These are phyloP conservation scores for Cassiopea xamachana DNA, from an alignment of 30 jellyfish, hydroid and myxozoan species.

Conservation along the genomic window DNA sequence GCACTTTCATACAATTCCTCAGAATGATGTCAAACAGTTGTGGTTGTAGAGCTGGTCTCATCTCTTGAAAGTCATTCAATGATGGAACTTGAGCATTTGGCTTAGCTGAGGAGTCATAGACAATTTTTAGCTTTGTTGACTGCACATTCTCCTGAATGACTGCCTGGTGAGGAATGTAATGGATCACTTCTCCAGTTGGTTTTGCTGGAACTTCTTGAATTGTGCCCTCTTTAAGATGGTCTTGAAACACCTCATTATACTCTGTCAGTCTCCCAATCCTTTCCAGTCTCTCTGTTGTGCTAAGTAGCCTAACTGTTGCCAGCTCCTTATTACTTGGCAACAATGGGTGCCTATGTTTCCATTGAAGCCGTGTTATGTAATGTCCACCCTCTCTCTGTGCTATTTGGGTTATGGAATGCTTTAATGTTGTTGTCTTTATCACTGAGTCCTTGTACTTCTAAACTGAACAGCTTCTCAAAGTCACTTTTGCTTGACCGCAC, in stretches of 20 bases:
- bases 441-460: neutral
- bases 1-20: slow-evolving; percentile 53
- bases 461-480: slow-evolving; percentile 42
- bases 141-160: slow-evolving; percentile 70
- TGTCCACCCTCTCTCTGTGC: slow-evolving; percentile 10
- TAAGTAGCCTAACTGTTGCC: slow-evolving; percentile 39
- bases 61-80: slow-evolving; percentile 70
- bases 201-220: slow-evolving; percentile 34
- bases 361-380: slow-evolving; percentile 33
- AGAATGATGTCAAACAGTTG: slow-evolving; percentile 52
- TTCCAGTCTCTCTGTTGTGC: slow-evolving; percentile 39
- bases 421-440: neutral
- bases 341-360: slow-evolving; percentile 2
- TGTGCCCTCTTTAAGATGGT: slow-evolving; percentile 50
- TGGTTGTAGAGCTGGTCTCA: slow-evolving; percentile 70
- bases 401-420: slow-evolving; percentile 6
- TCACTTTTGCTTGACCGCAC: slow-evolving; percentile 43
- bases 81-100: slow-evolving; percentile 50
- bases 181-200: neutral
- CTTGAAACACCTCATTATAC: slow-evolving; percentile 40
- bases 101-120: slow-evolving; percentile 71
- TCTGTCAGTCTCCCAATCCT: neutral
- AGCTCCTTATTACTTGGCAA: slow-evolving; percentile 44
- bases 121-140: slow-evolving; percentile 64
- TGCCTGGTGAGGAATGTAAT: slow-evolving; percentile 72